Conservation (phyloP, 2,113 vertebrate genomes). For the Oceanites oceanicus region DNA sequence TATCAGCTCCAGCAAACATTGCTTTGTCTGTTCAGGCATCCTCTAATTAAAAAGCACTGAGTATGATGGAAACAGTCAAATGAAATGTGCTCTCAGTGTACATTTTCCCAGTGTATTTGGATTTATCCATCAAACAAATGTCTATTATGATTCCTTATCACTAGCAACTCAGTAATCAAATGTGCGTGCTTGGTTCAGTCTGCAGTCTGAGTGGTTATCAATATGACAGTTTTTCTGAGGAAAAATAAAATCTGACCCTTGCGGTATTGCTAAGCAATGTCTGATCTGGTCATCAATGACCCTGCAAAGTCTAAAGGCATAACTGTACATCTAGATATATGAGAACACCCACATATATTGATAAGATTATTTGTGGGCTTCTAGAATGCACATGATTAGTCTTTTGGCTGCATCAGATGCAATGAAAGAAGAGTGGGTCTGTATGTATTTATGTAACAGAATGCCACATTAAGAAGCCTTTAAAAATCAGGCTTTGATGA, state of each 20-base stretch:
- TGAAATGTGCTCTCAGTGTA: neutral
- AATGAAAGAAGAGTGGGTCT: neutral
- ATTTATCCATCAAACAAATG: slow-evolving; percentile 20
- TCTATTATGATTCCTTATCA: neutral
- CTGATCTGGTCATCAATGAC: neutral
- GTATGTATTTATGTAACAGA: neutral
- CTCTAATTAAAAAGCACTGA: slow-evolving; percentile 8
- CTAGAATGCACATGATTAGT: neutral
- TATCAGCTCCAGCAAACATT: slow-evolving; percentile 8
- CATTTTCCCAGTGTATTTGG: neutral
- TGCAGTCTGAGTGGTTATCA: neutral
- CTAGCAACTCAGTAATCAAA: neutral
- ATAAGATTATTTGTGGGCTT: neutral
- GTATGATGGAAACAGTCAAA: neutral
- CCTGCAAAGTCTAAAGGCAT: neutral
- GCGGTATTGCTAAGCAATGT: neutral
- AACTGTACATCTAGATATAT: neutral
- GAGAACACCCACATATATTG: neutral
- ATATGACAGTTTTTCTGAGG: neutral
- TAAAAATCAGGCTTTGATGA: neutral
- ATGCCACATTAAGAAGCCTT: neutral
- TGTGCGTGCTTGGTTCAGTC: neutral
- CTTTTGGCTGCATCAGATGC: neutral
- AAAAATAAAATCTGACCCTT: neutral
- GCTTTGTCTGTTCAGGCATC: neutral